Evolutionary conservation across 2,888 invertebrate genomes (phyloP).

Genomic region (Pantelozetes paolii): DNA sequence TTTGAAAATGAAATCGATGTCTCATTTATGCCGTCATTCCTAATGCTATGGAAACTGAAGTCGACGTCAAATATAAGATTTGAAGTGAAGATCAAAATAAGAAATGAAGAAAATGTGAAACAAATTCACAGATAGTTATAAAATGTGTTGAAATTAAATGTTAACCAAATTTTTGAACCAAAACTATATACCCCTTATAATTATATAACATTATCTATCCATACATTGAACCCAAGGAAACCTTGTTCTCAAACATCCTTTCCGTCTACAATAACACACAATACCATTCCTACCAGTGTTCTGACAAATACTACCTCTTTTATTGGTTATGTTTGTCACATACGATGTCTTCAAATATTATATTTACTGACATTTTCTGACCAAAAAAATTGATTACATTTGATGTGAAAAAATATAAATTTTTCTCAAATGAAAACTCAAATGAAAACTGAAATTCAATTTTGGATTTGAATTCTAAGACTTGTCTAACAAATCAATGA

Average conservation of each 20-base stretch:
- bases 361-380: neutral
- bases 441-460: neutral
- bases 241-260: neutral
- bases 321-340: neutral
- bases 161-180: no score
- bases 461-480: neutral
- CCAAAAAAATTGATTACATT: neutral
- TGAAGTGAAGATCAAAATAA: neutral
- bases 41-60: constrained; percentile 28
- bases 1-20: constrained; percentile 37
- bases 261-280: neutral
- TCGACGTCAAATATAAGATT: constrained; percentile 27
- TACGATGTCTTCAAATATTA: neutral
- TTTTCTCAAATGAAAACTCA: neutral
- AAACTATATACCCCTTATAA: no score
- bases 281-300: neutral
- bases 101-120: neutral
- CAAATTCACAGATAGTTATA: neutral
- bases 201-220: no score
- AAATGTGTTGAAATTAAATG: neutral
- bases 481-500: neutral
- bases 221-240: no score
- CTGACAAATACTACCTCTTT: neutral
- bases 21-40: constrained; percentile 36
- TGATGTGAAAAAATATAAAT: neutral